Conservation (phyloP, 2,113 vertebrate species). For the Eulemur macaco region DNA sequence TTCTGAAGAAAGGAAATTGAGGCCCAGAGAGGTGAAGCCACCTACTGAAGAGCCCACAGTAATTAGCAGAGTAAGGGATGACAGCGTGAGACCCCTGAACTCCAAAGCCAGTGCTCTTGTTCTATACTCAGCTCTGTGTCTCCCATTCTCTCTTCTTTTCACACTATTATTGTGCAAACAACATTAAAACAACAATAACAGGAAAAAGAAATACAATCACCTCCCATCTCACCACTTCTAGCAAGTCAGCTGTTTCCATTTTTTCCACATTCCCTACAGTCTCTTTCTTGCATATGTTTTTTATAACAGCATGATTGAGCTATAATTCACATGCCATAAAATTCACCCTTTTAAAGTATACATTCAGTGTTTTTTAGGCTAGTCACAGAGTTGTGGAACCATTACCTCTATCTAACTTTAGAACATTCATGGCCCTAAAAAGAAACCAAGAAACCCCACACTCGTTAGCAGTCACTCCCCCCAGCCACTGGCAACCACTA, state of each 20-base stretch:
- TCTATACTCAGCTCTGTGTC: accelerated
- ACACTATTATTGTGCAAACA: not conserved
- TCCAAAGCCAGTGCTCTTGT: not conserved
- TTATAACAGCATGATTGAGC: constrained; percentile 58
- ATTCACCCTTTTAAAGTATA: constrained; percentile 36
- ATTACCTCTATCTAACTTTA: constrained; percentile 53
- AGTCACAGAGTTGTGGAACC: not conserved
- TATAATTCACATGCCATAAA: constrained; percentile 52
- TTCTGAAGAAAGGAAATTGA: not conserved
- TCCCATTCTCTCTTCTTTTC: not conserved
- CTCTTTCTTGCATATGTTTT: constrained; percentile 45
- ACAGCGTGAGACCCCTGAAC: not conserved
- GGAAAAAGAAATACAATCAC: not conserved
- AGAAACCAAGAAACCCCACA: not conserved
- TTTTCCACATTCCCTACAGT: not conserved
- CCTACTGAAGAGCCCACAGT: not conserved
- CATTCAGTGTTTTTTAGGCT: not conserved
- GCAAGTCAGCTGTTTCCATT: constrained; percentile 63
- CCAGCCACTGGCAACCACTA: too few relatives aligned
- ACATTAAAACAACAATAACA: not conserved
- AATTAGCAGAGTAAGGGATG: not conserved
- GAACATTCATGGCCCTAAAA: constrained; percentile 31
- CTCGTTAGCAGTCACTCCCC: too few relatives aligned
- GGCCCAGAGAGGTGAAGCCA: not conserved
- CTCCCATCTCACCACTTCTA: not conserved